A percentile compares a stretch with the other conserved stretches of the same genome.
Conservation (phyloP, 2,888 invertebrate genomes). For the Xylophagus ater region DNA sequence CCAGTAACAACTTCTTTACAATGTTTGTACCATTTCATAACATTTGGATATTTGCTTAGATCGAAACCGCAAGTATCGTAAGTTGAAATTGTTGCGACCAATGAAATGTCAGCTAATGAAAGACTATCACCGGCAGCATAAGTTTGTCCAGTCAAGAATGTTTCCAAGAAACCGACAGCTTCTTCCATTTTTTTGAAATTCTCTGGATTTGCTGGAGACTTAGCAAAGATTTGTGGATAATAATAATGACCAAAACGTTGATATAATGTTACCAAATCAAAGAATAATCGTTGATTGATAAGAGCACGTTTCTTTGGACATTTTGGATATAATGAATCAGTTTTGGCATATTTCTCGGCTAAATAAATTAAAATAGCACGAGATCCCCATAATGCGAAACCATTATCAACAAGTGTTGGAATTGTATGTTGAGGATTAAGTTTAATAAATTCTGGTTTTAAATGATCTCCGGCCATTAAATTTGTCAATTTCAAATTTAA, state of each 20-base stretch:
- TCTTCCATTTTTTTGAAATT: too few species aligned
- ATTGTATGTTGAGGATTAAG: too few species aligned
- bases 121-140: slow-evolving; percentile 59
- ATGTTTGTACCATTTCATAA: slow-evolving; percentile 51
- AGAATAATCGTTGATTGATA: slow-evolving; percentile 69
- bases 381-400: too few species aligned
- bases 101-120: slow-evolving; percentile 64
- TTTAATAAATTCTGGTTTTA: slow-evolving; percentile 60
- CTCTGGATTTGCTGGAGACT: too few species aligned
- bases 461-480: slow-evolving; percentile 51
- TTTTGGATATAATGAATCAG: too few species aligned
- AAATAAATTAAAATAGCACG: slow-evolving; percentile 69
- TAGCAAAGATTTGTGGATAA: slow-evolving; percentile 51
- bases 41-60: slow-evolving; percentile 54
- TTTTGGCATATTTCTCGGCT: slow-evolving; percentile 67
- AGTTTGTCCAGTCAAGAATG: too few species aligned
- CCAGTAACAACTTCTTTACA: slow-evolving; percentile 48
- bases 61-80: slow-evolving; percentile 57
- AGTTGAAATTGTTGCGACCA: slow-evolving; percentile 57
- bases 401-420: too few species aligned
- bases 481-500: slow-evolving; percentile 51
- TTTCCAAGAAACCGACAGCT: too few species aligned
- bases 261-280: slow-evolving; percentile 67
- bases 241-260: slow-evolving; percentile 58
- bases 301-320: slow-evolving; percentile 63